Evolutionary conservation across 2,113 vertebrate genomes (phyloP).

Genomic region (Macrotus californicus): DNA sequence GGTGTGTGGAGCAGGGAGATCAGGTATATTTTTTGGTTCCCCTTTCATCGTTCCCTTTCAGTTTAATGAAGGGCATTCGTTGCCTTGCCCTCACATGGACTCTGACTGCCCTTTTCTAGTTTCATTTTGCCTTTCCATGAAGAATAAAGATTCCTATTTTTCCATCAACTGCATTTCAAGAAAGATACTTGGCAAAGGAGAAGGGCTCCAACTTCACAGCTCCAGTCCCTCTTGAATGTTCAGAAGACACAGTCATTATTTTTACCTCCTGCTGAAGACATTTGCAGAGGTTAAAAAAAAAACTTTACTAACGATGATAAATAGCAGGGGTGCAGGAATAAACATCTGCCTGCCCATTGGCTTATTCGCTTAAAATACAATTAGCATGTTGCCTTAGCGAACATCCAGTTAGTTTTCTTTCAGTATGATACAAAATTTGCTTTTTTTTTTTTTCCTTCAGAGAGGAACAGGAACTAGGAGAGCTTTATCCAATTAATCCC

Average conservation of each 20-base stretch:
- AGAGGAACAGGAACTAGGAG: background rate
- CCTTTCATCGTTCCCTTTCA: background rate
- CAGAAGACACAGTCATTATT: slow-evolving; percentile 36
- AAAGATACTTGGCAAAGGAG: background rate
- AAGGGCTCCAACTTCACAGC: background rate
- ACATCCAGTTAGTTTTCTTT: background rate
- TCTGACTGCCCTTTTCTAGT: background rate
- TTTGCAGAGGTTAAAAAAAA: background rate
- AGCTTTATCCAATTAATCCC: slow-evolving; percentile 8
- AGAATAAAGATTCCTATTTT: background rate
- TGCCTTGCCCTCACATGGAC: background rate
- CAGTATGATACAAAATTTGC: background rate
- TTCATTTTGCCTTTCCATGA: background rate
- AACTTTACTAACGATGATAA: background rate
- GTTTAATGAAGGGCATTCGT: background rate
- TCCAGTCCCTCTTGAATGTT: background rate
- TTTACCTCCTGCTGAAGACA: slow-evolving; percentile 44
- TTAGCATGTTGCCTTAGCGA: slow-evolving; percentile 9
- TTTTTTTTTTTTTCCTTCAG: background rate
- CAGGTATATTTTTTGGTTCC: background rate
- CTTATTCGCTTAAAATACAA: background rate
- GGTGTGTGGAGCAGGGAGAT: background rate
- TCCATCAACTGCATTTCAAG: background rate
- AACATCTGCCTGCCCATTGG: background rate
- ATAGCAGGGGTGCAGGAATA: background rate